Conservation (phyloP, 2,113 vertebrate species). For the Engraulis encrasicolus region DNA sequence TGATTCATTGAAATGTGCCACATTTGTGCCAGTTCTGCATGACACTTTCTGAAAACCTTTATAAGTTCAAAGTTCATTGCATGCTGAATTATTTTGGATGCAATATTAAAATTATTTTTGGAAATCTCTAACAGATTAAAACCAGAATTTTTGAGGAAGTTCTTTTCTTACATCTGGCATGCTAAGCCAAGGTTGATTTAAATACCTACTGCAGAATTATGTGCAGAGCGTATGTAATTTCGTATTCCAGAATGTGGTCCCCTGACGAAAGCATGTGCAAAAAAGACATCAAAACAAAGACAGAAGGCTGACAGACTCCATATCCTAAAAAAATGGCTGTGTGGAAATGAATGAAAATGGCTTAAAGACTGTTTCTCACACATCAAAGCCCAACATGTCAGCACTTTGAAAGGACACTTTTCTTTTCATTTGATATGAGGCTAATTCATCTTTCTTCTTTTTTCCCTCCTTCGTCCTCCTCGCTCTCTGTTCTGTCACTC, state of each 20-base stretch:
- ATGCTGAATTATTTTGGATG: not conserved
- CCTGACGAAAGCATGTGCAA: not conserved
- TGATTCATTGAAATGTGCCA: not conserved
- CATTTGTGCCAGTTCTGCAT: no score
- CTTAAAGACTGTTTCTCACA: constrained; percentile 12
- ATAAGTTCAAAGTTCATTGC: not conserved
- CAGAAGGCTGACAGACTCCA: not conserved
- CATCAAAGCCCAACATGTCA: constrained; percentile 32
- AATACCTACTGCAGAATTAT: not conserved
- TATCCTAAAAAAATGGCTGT: constrained; percentile 29
- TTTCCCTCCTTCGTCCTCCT: not conserved
- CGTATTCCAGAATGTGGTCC: not conserved
- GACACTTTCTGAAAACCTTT: not conserved
- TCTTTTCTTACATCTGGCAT: no score
- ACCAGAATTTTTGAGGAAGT: not conserved
- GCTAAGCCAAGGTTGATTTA: no score
- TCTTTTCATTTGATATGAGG: not conserved
- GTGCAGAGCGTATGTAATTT: not conserved
- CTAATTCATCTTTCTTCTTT: not conserved
- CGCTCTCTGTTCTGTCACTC: constrained; percentile 22
- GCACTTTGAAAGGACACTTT: constrained; percentile 21
- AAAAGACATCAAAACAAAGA: constrained; percentile 11
- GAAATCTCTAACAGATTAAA: not conserved
- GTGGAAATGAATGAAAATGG: constrained; percentile 23
- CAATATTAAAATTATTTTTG: not conserved